phyloP scores from a whole-genome alignment of 2,113 vertebrate species.

The Apteryx mantelli region DNA sequence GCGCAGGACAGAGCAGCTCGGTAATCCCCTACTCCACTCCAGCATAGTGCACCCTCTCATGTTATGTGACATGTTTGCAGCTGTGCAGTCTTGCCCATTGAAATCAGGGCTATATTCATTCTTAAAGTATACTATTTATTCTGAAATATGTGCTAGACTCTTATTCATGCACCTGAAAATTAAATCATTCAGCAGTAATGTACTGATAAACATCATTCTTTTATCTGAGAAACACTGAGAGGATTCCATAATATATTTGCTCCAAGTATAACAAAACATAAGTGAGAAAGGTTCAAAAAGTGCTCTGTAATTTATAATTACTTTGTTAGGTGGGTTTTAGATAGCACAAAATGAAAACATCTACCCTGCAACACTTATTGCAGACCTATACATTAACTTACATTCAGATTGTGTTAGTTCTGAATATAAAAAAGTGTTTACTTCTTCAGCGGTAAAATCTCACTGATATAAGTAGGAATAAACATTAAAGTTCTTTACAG shows the following conservation, averaged over 20 bases:
- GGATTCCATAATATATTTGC: background rate
- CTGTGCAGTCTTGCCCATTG: background rate
- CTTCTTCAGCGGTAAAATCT: background rate
- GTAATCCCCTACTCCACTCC: background rate
- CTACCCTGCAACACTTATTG: background rate
- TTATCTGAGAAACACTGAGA: background rate
- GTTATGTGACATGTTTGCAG: background rate
- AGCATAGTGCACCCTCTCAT: background rate
- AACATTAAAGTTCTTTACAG: background rate
- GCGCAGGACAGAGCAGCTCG: background rate
- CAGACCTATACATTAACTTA: background rate
- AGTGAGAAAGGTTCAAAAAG: background rate
- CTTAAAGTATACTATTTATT: background rate
- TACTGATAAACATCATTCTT: background rate
- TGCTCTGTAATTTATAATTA: background rate
- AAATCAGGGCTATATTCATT: background rate
- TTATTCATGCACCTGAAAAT: background rate
- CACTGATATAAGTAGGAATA: background rate
- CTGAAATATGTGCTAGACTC: background rate
- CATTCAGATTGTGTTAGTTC: background rate
- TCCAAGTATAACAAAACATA: background rate
- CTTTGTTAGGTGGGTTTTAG: background rate
- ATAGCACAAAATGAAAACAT: background rate
- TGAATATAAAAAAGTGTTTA: background rate
- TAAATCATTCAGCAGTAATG: background rate